Evolutionary conservation across 2,888 invertebrate genomes (phyloP).

Genomic region (Lissocephala sabroskyi): DNA sequence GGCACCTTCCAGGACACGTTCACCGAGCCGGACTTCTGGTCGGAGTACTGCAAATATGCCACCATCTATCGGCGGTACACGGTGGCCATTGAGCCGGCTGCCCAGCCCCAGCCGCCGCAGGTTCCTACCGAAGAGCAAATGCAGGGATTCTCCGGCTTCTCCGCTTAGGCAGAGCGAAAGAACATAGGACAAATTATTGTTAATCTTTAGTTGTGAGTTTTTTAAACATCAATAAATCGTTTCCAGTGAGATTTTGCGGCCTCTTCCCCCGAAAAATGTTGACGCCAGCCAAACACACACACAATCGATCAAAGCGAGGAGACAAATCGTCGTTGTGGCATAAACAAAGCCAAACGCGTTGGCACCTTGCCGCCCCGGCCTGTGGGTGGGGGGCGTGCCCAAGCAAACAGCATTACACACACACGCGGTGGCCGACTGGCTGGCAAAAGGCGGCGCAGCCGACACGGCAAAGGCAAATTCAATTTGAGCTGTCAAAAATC

Average conservation of each 20-base stretch:
- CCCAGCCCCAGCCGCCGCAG: not conserved
- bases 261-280: too few relatives aligned
- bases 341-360: slow-evolving; percentile 60
- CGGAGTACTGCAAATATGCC: slow-evolving; percentile 6
- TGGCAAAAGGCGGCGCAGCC: slow-evolving; percentile 31
- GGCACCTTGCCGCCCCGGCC: slow-evolving; percentile 25
- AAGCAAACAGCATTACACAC: slow-evolving; percentile 56
- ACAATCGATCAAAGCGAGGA: slow-evolving; percentile 60
- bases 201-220: too few relatives aligned
- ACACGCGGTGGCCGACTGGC: slow-evolving; percentile 20
- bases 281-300: slow-evolving; percentile 24
- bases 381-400: slow-evolving; percentile 30
- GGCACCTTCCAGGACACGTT: not conserved
- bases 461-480: slow-evolving; percentile 49
- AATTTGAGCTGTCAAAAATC: slow-evolving; percentile 66
- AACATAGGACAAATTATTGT: slow-evolving; percentile 47
- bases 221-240: too few relatives aligned
- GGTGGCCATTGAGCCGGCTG: not conserved
- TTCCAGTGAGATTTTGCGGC: too few relatives aligned
- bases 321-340: slow-evolving; percentile 52
- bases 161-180: not conserved
- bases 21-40: slow-evolving; percentile 20
- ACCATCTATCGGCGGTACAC: slow-evolving; percentile 9
- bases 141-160: slow-evolving; percentile 23
- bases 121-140: not conserved